Evolutionary conservation across 2,888 invertebrate genomes (phyloP).

Genomic region (Tetramorium bicarinatum): DNA sequence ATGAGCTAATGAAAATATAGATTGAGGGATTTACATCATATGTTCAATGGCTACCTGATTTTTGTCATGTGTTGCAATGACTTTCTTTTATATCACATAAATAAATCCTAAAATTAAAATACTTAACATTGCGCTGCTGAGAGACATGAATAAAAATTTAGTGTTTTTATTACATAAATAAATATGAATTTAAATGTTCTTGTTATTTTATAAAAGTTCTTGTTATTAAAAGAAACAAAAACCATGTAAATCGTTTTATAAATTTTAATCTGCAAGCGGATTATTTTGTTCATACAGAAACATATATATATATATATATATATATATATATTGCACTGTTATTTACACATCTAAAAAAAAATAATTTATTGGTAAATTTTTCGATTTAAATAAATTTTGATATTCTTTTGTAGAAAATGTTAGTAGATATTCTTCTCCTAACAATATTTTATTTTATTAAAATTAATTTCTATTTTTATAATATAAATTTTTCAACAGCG

Average conservation of each 20-base stretch:
- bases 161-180: not conserved
- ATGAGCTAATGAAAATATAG: conserved; percentile 28
- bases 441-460: not conserved
- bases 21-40: not conserved
- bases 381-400: not conserved
- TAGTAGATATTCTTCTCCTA: not conserved
- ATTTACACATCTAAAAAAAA: not conserved
- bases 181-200: not conserved
- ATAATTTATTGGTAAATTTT: not conserved
- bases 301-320: not conserved
- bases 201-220: not conserved
- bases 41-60: not conserved
- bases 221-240: not conserved
- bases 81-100: not conserved
- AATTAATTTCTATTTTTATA: not conserved
- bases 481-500: conserved; percentile 1
- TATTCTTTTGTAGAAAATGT: not conserved
- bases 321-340: not conserved
- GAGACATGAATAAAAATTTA: not conserved
- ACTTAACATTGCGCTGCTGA: not conserved
- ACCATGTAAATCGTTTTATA: not conserved
- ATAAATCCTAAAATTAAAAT: conserved; percentile 5
- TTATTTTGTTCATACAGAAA: not conserved
- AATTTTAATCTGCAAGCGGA: not conserved
- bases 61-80: not conserved